Conservation (phyloP, 2,113 vertebrate genomes). For the Macaca fascicularis region T2T-MFA8v1.1 NC_088379.1:12317001-12317500, state of each 20-base stretch:
- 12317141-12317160: neutral
- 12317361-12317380: constrained; percentile 68
- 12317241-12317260: constrained; percentile 78
- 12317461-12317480: constrained; percentile 74
- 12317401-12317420: constrained; percentile 79
- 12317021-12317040: constrained; percentile 81
- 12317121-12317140: neutral
- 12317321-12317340: constrained; percentile 76
- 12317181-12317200: constrained; percentile 14
- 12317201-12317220: constrained; percentile 26
- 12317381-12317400: constrained; percentile 76
- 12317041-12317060: constrained; percentile 71
- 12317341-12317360: constrained; percentile 34
- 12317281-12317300: constrained; percentile 81
- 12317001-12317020: constrained; percentile 80
- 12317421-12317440: constrained; percentile 77
- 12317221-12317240: constrained; percentile 72
- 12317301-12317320: constrained; percentile 73
- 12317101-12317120: constrained; percentile 65
- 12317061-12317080: constrained; percentile 71
- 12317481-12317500: constrained; percentile 76
- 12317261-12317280: constrained; percentile 78
- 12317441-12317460: constrained; percentile 77
- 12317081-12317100: constrained; percentile 69
- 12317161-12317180: neutral